Evolutionary conservation across 1,140 invertebrate species (phyloP).

Genomic region (Bombus terrestris): DNA sequence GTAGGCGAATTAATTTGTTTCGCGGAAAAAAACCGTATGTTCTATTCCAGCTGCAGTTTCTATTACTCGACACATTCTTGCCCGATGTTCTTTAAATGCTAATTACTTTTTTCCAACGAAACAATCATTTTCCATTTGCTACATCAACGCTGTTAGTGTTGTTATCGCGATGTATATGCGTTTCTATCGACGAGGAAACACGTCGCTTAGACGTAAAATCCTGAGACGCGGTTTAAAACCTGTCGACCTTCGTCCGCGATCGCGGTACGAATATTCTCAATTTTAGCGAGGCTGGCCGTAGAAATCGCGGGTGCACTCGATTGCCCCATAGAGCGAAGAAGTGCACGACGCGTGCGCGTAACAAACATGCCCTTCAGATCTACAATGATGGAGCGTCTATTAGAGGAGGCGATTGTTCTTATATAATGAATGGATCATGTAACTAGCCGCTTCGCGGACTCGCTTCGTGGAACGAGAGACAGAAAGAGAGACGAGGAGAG

Average conservation of each 20-base stretch:
- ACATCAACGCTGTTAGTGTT: neutral
- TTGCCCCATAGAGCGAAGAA: constrained; percentile 37
- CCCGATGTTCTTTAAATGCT: neutral
- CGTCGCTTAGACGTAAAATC: neutral
- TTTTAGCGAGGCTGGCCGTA: constrained; percentile 3
- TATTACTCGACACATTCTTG: neutral
- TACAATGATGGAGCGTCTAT: constrained; percentile 81
- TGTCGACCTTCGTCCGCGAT: neutral
- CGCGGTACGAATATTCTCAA: constrained; percentile 20
- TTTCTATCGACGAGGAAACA: neutral
- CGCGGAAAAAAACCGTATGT: neutral
- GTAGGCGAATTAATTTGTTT: neutral
- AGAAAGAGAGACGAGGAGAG: constrained; percentile 28
- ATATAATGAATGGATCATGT: constrained; percentile 83
- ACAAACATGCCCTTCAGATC: constrained; percentile 77
- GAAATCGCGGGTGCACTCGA: neutral
- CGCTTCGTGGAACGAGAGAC: constrained; percentile 53
- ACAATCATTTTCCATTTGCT: neutral
- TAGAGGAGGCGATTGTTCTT: constrained; percentile 82
- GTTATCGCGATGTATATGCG: too few species aligned
- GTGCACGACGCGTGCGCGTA: constrained; percentile 53
- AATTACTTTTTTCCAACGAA: neutral
- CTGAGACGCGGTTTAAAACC: neutral
- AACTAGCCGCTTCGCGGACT: constrained; percentile 77
- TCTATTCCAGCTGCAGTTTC: neutral